Percentiles rank a stretch among this genome's conserved stretches.
Evolutionary conservation across 2,888 invertebrate species (phyloP).

Genomic region (Thalpophila matura): DNA sequence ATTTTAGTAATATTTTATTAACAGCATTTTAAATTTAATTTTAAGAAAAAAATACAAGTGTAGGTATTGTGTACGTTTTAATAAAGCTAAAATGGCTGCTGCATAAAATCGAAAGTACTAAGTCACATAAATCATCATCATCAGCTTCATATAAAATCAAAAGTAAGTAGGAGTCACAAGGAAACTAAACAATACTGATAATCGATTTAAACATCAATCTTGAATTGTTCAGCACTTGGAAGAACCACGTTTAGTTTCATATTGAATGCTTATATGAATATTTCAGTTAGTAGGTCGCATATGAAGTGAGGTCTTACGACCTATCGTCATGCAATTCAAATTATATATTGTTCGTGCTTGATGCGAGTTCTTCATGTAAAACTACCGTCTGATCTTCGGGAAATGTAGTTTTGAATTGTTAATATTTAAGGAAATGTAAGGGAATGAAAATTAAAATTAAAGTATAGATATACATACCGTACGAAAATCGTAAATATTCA

Average conservation of each 20-base stretch:
- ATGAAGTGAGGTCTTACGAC: conserved; percentile 63
- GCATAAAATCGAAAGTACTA: background rate
- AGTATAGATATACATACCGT: background rate
- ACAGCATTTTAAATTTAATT: too few species aligned
- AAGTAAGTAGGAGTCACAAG: conserved; percentile 7
- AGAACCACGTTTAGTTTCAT: conserved; percentile 48
- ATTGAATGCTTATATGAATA: conserved; percentile 60
- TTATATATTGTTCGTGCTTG: conserved; percentile 58
- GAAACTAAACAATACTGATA: conserved; percentile 19
- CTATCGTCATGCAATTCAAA: conserved; percentile 75
- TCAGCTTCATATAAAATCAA: too few species aligned
- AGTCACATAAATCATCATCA: too few species aligned
- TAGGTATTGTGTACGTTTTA: too few species aligned
- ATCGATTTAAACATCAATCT: conserved; percentile 36
- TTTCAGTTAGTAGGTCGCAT: conserved; percentile 64
- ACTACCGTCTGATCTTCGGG: conserved; percentile 45
- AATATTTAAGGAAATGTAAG: background rate
- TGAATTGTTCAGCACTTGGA: conserved; percentile 32
- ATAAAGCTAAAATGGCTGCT: too few species aligned
- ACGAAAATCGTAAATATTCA: too few species aligned
- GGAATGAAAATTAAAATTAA: background rate
- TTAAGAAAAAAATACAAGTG: too few species aligned
- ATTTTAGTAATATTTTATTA: too few species aligned
- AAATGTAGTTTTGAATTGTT: conserved; percentile 2
- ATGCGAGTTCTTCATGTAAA: conserved; percentile 63